Base-by-base conservation (phyloP, 2,113 vertebrate genomes). In the Podocnemis expansa region DNA sequence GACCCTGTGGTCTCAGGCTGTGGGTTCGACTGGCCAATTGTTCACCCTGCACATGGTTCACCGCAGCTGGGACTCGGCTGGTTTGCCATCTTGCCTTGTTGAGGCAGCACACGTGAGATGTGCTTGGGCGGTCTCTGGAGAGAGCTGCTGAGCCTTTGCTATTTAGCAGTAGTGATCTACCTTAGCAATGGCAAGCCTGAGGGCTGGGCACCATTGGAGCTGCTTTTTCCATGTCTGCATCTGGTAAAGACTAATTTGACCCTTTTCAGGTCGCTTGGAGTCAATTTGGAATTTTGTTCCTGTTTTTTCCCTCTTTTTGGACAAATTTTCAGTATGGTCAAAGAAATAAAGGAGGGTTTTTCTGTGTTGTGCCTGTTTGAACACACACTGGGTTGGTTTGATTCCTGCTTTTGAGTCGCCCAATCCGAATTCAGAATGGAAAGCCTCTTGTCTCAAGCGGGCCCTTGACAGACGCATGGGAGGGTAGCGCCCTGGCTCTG, bases 401-500 rank as follows among this genome's bases (percentile, higher is more conserved):
- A 11, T 45, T 76, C 73, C 73, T 75, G 24, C 21, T 22, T 21
- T 4, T 38, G 1, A 58, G 24, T 10, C 8, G 19, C 56, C 79
- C 8, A 1, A 63, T 56, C 19, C 21, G 21, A 49, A 10, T 31
- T 24, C 31, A 8, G 34, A 58, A 3, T 51, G 10, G 16, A 93
- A 47, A n/a, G 4, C 16, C 8, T 54, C 45, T 47, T 14, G 8
- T 2, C 25, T 86, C 41, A 8, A 4, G 24, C 6, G 10, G 38
- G 43, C 22, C 73, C 11, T 43, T 0, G 80, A 55, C 76, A 81
- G 58, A 25, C 0, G 0, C 0, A 0, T 11, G 80, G 73, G 87
- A 54, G 19, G 1, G 41, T 80, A 41, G 73, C 0, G 0, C 1
- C 27, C 5, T 58, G 55, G 5, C 7, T 25, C 79, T 47, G 52